These are phyloP conservation scores for Platycnemis pennipes DNA, from an alignment of 2,888 invertebrate genomes.

Conservation along the genomic window DNA sequence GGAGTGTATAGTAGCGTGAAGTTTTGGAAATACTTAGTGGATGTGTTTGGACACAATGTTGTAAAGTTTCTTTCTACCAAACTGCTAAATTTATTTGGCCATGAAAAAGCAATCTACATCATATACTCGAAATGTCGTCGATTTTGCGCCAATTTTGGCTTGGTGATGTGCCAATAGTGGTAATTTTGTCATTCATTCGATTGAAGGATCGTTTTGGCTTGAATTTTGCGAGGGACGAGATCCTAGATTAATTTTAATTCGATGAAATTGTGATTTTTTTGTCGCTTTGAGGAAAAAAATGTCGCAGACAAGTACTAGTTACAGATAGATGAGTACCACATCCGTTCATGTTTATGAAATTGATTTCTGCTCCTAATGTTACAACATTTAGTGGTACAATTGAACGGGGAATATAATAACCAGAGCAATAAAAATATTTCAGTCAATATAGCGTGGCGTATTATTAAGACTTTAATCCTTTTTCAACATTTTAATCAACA, in stretches of 20 bases:
- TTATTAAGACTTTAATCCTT: neutral
- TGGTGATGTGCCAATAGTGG: neutral
- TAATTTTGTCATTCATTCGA: neutral
- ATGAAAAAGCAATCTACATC: no score
- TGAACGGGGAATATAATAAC: no score
- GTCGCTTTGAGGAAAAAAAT: neutral
- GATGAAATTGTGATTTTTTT: neutral
- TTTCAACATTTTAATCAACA: neutral
- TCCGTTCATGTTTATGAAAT: neutral
- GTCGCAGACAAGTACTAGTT: neutral
- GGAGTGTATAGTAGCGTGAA: no score
- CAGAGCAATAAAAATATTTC: no score
- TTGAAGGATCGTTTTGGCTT: neutral
- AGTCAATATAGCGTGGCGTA: no score
- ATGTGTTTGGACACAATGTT: no score
- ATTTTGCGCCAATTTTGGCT: neutral
- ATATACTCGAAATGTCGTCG: no score
- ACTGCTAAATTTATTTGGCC: no score
- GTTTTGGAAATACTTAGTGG: no score
- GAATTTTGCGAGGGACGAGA: neutral
- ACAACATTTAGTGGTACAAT: no score
- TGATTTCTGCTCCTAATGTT: neutral
- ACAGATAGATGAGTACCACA: neutral
- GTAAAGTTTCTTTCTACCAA: no score
- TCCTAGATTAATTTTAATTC: neutral